Evolutionary conservation across 2,797 vertebrate species (phyloP).

Genomic region (Pseudochirops cupreus): DNA sequence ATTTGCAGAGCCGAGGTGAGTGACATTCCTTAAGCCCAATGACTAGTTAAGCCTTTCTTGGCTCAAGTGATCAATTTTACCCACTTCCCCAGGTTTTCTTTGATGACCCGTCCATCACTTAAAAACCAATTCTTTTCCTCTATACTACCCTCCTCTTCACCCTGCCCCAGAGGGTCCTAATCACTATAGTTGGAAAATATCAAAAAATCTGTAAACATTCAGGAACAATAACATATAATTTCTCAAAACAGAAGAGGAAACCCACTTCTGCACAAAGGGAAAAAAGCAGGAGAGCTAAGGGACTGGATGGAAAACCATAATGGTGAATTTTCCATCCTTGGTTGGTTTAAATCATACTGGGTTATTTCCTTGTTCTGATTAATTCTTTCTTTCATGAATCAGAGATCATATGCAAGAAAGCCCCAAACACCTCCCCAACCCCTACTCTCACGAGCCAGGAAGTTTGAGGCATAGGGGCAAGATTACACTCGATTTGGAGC

Average conservation of each 20-base stretch:
- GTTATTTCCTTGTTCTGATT: background rate
- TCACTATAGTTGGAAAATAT: background rate
- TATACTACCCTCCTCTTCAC: background rate
- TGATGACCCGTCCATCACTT: background rate
- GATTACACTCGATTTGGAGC: background rate
- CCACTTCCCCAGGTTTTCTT: background rate
- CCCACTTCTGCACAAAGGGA: background rate
- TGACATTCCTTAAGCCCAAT: background rate
- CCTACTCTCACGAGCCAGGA: conserved; percentile 48
- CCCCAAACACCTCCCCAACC: background rate
- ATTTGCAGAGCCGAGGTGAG: background rate
- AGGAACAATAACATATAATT: background rate
- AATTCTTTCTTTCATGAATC: conserved; percentile 62
- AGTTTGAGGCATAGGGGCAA: background rate
- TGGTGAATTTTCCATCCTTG: conserved; percentile 58
- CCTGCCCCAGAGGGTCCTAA: background rate
- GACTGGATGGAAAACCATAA: background rate
- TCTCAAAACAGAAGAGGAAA: background rate
- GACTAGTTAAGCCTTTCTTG: background rate
- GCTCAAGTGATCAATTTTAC: background rate
- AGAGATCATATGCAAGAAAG: conserved; percentile 62
- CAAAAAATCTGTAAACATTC: background rate
- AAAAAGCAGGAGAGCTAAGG: conserved; percentile 1
- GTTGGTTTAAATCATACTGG: conserved; percentile 12
- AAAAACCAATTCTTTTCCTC: background rate